Evolutionary conservation across 2,113 vertebrate species (phyloP), one percentile per base, ranked within the genome.

Genomic region (Sander vitreus): DNA sequence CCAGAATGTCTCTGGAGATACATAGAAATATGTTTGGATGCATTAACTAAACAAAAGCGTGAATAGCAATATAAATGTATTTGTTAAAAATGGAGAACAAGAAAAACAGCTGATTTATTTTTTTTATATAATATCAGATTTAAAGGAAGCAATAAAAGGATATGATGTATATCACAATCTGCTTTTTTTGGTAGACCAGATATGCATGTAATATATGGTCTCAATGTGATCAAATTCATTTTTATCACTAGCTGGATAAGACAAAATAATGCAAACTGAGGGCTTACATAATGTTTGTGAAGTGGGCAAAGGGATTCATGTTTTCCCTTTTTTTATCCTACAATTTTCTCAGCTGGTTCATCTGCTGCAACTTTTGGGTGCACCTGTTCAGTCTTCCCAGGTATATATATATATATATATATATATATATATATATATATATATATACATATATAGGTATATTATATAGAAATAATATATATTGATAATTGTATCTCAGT

Each of bases 401-500:
- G n/a, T n/a, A n/a, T n/a, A n/a, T n/a, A n/a, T n/a, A n/a, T n/a
- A n/a, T n/a, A n/a, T n/a, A n/a, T n/a, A n/a, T n/a, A n/a, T n/a
- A n/a, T n/a, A n/a, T n/a, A n/a, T n/a, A n/a, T n/a, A n/a, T n/a
- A n/a, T n/a, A n/a, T n/a, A n/a, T n/a, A n/a, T n/a, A n/a, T n/a
- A n/a, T n/a, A n/a, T n/a, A n/a, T n/a, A n/a, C n/a, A n/a, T n/a
- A n/a, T n/a, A n/a, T n/a, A n/a, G n/a, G n/a, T n/a, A n/a, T n/a
- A n/a, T n/a, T n/a, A n/a, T n/a, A n/a, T n/a, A n/a, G n/a, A n/a
- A n/a, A n/a, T n/a, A n/a, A n/a, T n/a, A n/a, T n/a, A n/a, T n/a
- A n/a, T n/a, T n/a, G 65, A 78, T 81, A 23, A 81, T 89, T 78
- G 72, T 74, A 58, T 62, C 30, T 77, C 68, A 55, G 62, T 74